phyloP scores from a whole-genome alignment of 2,888 invertebrate species.

The Drosophila dives region DNA sequence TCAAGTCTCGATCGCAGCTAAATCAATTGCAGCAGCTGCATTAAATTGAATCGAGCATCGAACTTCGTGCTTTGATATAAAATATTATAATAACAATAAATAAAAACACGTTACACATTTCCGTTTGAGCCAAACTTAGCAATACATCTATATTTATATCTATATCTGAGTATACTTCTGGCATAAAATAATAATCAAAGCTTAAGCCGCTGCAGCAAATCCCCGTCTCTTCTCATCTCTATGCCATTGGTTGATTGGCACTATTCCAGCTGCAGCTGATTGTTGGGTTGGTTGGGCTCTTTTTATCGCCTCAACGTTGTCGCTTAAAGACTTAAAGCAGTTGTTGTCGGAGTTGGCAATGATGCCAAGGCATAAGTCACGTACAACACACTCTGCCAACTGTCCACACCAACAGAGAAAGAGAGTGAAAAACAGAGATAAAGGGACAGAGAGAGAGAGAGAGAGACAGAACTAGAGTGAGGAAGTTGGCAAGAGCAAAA shows the following conservation, averaged over 20 bases:
- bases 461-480: not conserved
- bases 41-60: constrained; percentile 20
- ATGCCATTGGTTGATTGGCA: constrained; percentile 37
- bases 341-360: constrained; percentile 48
- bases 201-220: constrained; percentile 23
- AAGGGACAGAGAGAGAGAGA: not conserved
- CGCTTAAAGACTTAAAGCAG: constrained; percentile 25
- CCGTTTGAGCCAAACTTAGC: constrained; percentile 37
- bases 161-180: not conserved
- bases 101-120: constrained; percentile 67
- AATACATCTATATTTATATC: not conserved
- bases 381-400: constrained; percentile 45
- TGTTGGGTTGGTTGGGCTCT: constrained; percentile 41
- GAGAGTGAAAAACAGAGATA: not conserved
- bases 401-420: constrained; percentile 17
- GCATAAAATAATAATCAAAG: constrained; percentile 53
- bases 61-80: constrained; percentile 16
- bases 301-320: constrained; percentile 47
- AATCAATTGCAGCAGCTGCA: constrained; percentile 35
- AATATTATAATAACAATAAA: not conserved
- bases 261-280: constrained; percentile 44
- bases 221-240: not conserved
- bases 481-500: constrained; percentile 15
- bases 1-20: constrained; percentile 26
- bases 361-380: constrained; percentile 66